These are phyloP conservation scores for Mellivora capensis DNA, from an alignment of 2,113 vertebrate species.

Conservation along the genomic window DNA sequence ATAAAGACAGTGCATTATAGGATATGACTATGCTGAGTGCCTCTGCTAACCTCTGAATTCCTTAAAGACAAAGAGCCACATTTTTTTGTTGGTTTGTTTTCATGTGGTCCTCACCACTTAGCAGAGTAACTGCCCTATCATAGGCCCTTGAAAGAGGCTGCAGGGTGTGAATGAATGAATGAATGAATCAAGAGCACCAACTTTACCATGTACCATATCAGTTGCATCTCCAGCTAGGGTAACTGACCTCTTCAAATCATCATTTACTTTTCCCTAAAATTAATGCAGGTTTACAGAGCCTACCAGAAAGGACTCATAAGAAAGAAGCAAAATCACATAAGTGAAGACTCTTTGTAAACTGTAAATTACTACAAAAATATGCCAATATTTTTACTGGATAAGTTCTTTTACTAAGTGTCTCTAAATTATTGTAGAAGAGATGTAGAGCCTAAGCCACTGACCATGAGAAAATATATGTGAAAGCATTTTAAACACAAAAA, in stretches of 20 bases:
- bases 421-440: not conserved
- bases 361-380: not conserved
- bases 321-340: not conserved
- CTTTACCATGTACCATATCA: not conserved
- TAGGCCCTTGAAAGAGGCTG: not conserved
- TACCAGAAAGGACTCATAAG: not conserved
- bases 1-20: not conserved
- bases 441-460: not conserved
- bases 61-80: not conserved
- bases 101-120: not conserved
- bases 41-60: not conserved
- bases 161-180: not conserved
- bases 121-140: not conserved
- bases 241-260: not conserved
- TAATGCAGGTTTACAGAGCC: not conserved
- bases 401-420: not conserved
- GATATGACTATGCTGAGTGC: not conserved
- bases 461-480: not conserved
- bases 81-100: not conserved
- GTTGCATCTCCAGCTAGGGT: not conserved
- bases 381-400: not conserved
- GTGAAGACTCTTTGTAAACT: not conserved
- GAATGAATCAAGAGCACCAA: not conserved
- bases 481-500: slow-evolving; percentile 15
- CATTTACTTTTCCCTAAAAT: not conserved